These are phyloP conservation scores for Harpalus rufipes DNA, from an alignment of 2,888 invertebrate genomes.

Conservation along the genomic window DNA sequence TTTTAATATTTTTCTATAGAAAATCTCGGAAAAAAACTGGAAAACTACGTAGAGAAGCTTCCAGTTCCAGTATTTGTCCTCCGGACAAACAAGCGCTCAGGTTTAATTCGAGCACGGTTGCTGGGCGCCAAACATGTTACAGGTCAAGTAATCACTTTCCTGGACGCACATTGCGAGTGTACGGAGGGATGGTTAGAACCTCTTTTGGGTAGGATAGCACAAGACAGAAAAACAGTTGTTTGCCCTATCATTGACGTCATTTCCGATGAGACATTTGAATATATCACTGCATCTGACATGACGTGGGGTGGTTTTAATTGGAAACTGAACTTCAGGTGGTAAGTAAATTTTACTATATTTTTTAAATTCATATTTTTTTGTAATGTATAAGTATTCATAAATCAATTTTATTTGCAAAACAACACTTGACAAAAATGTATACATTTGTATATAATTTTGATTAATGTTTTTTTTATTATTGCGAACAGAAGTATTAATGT, in stretches of 20 bases:
- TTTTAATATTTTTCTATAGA: slow-evolving; percentile 79
- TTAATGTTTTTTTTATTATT: too few species aligned
- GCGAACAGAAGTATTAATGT: too few species aligned
- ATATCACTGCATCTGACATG: slow-evolving; percentile 98
- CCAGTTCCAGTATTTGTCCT: slow-evolving; percentile 93
- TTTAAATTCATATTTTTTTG: too few species aligned
- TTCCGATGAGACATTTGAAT: slow-evolving; percentile 99
- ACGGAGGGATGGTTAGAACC: slow-evolving; percentile 99
- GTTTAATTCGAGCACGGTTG: slow-evolving; percentile 96
- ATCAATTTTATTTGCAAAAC: too few species aligned
- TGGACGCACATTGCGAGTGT: slow-evolving; percentile 99
- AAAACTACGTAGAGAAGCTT: slow-evolving; percentile 91
- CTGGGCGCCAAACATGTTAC: slow-evolving; percentile 95
- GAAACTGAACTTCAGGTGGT: slow-evolving; percentile 99
- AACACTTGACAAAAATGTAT: too few species aligned
- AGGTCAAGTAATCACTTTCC: slow-evolving; percentile 96
- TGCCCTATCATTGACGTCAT: slow-evolving; percentile 99
- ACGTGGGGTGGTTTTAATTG: slow-evolving; percentile 99
- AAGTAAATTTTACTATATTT: slow-evolving; percentile 72
- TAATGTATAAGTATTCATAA: too few species aligned
- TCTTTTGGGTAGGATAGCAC: slow-evolving; percentile 92
- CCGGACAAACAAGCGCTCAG: slow-evolving; percentile 95
- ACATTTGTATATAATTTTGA: too few species aligned
- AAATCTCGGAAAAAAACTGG: slow-evolving; percentile 92
- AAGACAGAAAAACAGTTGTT: slow-evolving; percentile 95